A percentile compares a stretch with the other conserved stretches of the same genome.
These are phyloP conservation scores for Leptopilina boulardi DNA, from an alignment of 1,140 invertebrate genomes.

Conservation along the genomic window DNA sequence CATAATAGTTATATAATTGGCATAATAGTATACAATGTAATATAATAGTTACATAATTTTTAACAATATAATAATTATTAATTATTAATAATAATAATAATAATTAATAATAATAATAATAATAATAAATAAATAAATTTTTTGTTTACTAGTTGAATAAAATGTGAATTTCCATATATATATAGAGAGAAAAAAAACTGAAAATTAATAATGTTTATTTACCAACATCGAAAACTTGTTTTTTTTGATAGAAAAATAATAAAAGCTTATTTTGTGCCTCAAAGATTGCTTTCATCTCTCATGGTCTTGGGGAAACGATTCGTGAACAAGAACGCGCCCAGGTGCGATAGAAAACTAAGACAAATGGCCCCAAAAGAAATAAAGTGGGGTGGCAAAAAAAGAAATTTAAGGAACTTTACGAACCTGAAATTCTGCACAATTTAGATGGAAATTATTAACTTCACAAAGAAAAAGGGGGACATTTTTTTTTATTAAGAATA, in stretches of 20 bases:
- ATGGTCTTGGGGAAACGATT: neutral
- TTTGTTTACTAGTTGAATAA: no score
- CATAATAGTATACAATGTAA: no score
- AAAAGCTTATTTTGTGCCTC: neutral
- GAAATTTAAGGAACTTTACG: neutral
- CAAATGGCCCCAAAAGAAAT: neutral
- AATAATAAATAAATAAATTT: no score
- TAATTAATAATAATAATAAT: no score
- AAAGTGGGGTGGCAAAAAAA: neutral
- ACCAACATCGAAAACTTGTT: neutral
- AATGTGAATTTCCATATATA: no score
- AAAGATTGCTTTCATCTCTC: neutral
- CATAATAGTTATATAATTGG: no score
- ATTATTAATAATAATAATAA: no score
- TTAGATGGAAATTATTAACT: neutral
- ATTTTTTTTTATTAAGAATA: neutral
- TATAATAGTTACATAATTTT: no score
- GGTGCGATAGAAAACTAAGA: conserved; percentile 21
- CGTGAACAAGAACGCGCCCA: neutral
- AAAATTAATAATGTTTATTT: conserved; percentile 14
- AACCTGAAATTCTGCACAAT: neutral
- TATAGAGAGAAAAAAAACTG: neutral
- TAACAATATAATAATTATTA: no score
- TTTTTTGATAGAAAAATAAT: neutral
- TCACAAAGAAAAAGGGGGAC: neutral